Conservation (phyloP, 2,113 vertebrate species). For the Heterocephalus glaber region DNA sequence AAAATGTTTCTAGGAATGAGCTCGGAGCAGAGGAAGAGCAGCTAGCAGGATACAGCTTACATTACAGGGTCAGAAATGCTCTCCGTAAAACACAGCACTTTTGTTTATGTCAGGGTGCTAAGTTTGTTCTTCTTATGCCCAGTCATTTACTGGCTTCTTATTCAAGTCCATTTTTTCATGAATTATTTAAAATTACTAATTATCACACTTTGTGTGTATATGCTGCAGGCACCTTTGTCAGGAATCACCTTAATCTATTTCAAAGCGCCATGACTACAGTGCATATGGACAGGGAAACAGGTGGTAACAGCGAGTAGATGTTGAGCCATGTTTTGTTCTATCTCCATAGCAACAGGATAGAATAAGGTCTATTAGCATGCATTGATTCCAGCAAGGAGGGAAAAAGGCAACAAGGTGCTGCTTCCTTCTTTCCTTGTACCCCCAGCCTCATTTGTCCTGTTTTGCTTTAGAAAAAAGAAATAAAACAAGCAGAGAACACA, state of each 20-base stretch:
- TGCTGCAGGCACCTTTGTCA: not conserved
- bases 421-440: not conserved
- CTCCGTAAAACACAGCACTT: not conserved
- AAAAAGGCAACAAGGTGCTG: not conserved
- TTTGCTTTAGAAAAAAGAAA: not conserved
- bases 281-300: slow-evolving; percentile 63
- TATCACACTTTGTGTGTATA: not conserved
- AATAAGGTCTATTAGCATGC: slow-evolving; percentile 35
- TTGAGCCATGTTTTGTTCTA: slow-evolving; percentile 58
- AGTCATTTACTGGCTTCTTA: not conserved
- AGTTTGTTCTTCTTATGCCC: not conserved
- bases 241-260: slow-evolving; percentile 4
- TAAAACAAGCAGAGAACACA: not conserved
- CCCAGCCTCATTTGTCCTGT: not conserved
- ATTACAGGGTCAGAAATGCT: not conserved
- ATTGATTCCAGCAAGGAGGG: slow-evolving; percentile 28
- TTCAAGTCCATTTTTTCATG: not conserved
- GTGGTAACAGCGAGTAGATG: slow-evolving; percentile 56
- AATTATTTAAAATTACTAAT: not conserved
- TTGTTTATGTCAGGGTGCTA: not conserved
- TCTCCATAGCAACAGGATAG: slow-evolving; percentile 67
- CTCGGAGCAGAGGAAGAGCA: too few relatives aligned
- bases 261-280: not conserved
- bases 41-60: not conserved
- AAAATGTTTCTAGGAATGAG: slow-evolving; percentile 72